Base-by-base conservation (phyloP, 1,140 invertebrate genomes). In the Colletes latitarsis region DNA sequence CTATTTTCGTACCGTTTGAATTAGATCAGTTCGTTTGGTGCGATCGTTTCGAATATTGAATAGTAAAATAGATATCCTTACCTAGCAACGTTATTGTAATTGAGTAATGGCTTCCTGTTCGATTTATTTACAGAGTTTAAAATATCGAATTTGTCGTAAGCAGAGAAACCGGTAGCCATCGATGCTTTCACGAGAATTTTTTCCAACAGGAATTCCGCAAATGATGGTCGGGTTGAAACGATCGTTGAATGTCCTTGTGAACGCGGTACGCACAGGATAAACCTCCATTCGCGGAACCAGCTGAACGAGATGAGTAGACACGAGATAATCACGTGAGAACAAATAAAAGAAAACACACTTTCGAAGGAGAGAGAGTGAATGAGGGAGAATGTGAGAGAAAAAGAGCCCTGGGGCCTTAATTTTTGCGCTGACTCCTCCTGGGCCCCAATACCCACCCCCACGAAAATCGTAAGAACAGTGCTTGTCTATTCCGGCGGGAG, bases 371-470 rank as follows among this genome's bases (percentile, higher is more conserved):
- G 68, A 81, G 64, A 62, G 68, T 70, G 77, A 74, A 82, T 62
- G 76, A 83, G 53, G 75, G 63, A 71, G 69, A 72, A 52, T 71
- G 49, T 82, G 53, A 79, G 70, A 77, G 52, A 78, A 86, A 88
- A 86, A 88, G 82, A 90, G 91, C 90, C 91, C 91, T 90, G 91
- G 91, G 91, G 91, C 90, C 91, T 90, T 91, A 89, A 89, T 91
- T 90, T 92, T 89, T 87, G 86, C 90, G 89, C 88, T 78, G 86
- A 89, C 85, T 92, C 89, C 89, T 91, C 82, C 88, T 81, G 77
- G 91, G 90, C 90, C 90, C 91, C 88, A 86, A 77, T 69, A 68
- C 70, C 62, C 81, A 73, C 60, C 76, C 80, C 70, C 81, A 52
- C 63, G 72, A 75, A 53, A 74, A 55, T 17, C 60, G 72, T 60